These are phyloP conservation scores for Automeris io DNA, from an alignment of 2,888 invertebrate genomes.

Conservation along the genomic window DNA sequence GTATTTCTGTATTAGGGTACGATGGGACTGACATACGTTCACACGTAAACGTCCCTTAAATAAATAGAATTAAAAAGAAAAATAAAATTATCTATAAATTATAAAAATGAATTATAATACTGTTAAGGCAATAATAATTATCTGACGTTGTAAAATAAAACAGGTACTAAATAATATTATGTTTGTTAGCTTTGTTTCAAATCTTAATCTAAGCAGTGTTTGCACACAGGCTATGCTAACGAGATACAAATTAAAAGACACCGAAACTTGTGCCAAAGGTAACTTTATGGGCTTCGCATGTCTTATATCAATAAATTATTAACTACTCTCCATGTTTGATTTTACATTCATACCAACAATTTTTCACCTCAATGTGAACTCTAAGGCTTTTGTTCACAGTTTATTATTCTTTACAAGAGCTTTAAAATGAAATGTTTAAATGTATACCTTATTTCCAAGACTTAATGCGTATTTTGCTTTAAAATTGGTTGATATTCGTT, in stretches of 20 bases:
- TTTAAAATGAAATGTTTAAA: conserved; percentile 37
- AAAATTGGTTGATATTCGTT: conserved; percentile 33
- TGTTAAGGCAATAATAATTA: background rate
- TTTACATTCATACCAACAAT: conserved; percentile 56
- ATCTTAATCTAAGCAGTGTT: conserved; percentile 57
- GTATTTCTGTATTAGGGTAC: too few relatives aligned
- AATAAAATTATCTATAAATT: background rate
- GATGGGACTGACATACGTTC: too few relatives aligned
- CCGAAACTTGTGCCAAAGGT: conserved; percentile 71
- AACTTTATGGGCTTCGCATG: conserved; percentile 76
- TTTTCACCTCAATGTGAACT: conserved; percentile 53
- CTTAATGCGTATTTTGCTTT: conserved; percentile 57
- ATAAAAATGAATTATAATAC: background rate
- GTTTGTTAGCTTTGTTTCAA: conserved; percentile 37
- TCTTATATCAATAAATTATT: conserved; percentile 77
- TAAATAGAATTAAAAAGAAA: too few relatives aligned
- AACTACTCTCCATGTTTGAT: conserved; percentile 73
- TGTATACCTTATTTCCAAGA: conserved; percentile 51
- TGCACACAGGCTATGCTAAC: conserved; percentile 54
- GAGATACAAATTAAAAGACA: conserved; percentile 74
- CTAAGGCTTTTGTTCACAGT: conserved; percentile 47
- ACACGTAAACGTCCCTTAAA: too few relatives aligned
- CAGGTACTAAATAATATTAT: conserved; percentile 23
- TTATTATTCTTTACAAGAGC: conserved; percentile 35
- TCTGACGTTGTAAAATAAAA: background rate